phyloP scores from a whole-genome alignment of 2,888 invertebrate genomes.

The Caenorhabditis sp. region DNA sequence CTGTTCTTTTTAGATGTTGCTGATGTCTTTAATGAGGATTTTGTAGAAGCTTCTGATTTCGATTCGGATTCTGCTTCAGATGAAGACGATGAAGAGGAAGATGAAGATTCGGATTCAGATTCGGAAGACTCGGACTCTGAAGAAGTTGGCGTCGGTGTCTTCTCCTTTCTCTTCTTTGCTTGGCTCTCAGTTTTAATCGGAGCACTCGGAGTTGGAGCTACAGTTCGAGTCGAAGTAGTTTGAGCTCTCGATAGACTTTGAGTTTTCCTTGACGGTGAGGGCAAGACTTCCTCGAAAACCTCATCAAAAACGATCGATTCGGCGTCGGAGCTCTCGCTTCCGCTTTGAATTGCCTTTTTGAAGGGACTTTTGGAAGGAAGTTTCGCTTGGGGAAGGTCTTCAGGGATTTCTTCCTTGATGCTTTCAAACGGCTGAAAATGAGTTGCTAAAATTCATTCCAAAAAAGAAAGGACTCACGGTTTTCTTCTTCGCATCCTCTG shows the following conservation, averaged over 20 bases:
- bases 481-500: slow-evolving; percentile 20
- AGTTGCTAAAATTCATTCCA: neutral
- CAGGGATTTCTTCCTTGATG: slow-evolving; percentile 31
- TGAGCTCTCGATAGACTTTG: slow-evolving; percentile 2
- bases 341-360: slow-evolving; percentile 56
- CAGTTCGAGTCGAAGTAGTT: neutral
- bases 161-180: slow-evolving; percentile 16
- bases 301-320: slow-evolving; percentile 63
- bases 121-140: neutral
- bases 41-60: neutral
- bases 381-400: slow-evolving; percentile 11
- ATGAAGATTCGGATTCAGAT: slow-evolving; percentile 14
- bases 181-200: neutral
- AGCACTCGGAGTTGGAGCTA: neutral
- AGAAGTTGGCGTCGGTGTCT: slow-evolving; percentile 18
- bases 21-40: neutral
- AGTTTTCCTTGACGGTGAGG: slow-evolving; percentile 21
- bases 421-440: slow-evolving; percentile 29
- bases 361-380: slow-evolving; percentile 52
- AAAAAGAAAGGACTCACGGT: slow-evolving; percentile 2
- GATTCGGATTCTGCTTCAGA: slow-evolving; percentile 16
- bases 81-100: neutral
- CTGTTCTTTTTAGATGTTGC: too few relatives aligned
- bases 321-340: slow-evolving; percentile 57
- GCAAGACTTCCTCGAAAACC: slow-evolving; percentile 38